Conservation (phyloP, 1,140 invertebrate species). For the Drosophila equinoxialis region DNA sequence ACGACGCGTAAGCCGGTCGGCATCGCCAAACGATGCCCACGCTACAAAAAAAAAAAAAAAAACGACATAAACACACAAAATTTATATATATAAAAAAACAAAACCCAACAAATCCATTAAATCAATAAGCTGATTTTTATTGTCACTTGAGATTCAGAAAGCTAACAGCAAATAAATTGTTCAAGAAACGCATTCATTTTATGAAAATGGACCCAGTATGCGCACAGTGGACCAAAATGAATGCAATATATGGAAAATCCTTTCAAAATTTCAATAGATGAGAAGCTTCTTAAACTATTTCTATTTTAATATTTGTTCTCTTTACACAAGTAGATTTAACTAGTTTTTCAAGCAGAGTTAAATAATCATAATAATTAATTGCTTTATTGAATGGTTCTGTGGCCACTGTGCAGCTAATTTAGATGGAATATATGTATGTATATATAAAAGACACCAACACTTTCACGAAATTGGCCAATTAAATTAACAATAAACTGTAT, state of each 20-base stretch:
- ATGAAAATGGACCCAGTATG: neutral
- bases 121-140: constrained; percentile 38
- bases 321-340: too few species aligned
- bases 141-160: constrained; percentile 30
- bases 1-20: constrained; percentile 54
- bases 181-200: constrained; percentile 27
- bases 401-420: constrained; percentile 45
- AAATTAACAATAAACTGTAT: constrained; percentile 72
- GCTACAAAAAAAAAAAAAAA: constrained; percentile 1
- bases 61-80: constrained; percentile 2
- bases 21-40: constrained; percentile 40
- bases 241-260: too few species aligned
- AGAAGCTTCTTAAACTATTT: too few species aligned
- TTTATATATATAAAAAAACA: neutral
- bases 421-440: constrained; percentile 15
- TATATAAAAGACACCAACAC: constrained; percentile 57
- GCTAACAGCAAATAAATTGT: constrained; percentile 40
- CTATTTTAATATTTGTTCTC: too few species aligned
- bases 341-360: neutral
- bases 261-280: too few species aligned
- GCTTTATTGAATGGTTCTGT: neutral
- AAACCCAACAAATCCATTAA: constrained; percentile 18
- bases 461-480: constrained; percentile 78
- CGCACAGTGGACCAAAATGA: constrained; percentile 1
- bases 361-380: neutral